Percentiles rank a stretch among this genome's conserved stretches.
Evolutionary conservation across 2,113 vertebrate species (phyloP).

Genomic region (Coreoperca whiteheadi): DNA sequence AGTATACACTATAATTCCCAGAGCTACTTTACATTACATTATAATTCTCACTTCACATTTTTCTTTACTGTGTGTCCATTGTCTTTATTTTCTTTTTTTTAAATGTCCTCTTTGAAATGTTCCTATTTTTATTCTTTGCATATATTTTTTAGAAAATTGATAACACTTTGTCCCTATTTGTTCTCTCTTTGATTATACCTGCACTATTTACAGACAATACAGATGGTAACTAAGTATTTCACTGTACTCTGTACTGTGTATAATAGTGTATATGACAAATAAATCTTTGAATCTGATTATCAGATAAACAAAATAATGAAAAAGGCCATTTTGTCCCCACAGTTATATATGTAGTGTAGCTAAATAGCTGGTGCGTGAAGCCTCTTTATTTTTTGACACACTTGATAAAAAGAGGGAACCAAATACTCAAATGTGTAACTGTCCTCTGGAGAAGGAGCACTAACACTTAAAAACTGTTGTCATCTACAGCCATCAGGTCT

Average conservation of each 20-base stretch:
- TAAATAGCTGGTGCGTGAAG: not conserved
- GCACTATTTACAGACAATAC: not conserved
- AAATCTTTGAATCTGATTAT: not conserved
- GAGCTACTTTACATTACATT: not conserved
- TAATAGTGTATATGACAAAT: not conserved
- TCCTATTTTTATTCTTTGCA: not conserved
- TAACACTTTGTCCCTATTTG: not conserved
- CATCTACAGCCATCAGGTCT: not conserved
- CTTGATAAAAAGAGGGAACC: not conserved
- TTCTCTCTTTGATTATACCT: not conserved
- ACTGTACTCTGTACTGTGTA: not conserved
- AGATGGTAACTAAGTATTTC: not conserved
- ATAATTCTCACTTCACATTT: not conserved
- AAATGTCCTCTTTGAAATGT: not conserved
- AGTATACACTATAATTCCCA: too few relatives aligned
- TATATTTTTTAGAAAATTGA: too few relatives aligned
- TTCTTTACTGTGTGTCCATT: not conserved
- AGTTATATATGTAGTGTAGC: too few relatives aligned
- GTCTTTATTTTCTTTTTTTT: not conserved
- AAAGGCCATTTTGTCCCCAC: not conserved
- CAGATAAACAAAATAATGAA: not conserved
- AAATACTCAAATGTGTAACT: not conserved
- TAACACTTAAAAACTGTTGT: not conserved
- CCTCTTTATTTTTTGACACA: not conserved
- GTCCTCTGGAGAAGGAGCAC: not conserved